These are phyloP conservation scores for Leptopilina myrica DNA, from an alignment of 2,888 invertebrate genomes.

Conservation along the genomic window DNA sequence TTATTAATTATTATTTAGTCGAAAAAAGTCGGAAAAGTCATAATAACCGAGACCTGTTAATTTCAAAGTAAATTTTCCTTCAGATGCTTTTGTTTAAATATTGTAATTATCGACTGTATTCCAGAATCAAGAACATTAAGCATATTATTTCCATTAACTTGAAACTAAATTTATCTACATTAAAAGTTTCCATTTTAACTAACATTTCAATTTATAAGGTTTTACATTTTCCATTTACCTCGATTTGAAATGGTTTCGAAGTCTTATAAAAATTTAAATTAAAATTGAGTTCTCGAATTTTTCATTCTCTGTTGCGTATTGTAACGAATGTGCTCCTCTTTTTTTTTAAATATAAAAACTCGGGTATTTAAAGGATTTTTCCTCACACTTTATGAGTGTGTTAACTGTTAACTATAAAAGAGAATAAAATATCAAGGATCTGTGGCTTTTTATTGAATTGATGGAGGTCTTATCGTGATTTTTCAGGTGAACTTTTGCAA, in stretches of 20 bases:
- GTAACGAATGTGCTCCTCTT: not conserved
- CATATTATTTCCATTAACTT: not conserved
- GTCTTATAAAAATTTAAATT: not conserved
- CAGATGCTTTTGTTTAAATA: not conserved
- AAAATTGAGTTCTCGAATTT: not conserved
- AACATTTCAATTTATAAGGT: slow-evolving; percentile 5
- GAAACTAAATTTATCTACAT: not conserved
- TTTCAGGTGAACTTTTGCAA: slow-evolving; percentile 84
- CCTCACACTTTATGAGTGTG: not conserved
- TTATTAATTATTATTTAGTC: no score
- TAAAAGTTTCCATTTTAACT: not conserved
- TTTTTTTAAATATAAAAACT: not conserved
- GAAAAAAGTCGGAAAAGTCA: no score
- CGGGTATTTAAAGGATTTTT: not conserved
- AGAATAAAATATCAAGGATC: not conserved
- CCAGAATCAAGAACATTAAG: slow-evolving; percentile 20
- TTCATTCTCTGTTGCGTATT: not conserved
- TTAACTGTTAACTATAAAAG: not conserved
- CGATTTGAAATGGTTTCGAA: not conserved
- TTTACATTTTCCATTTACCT: not conserved
- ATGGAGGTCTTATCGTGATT: not conserved
- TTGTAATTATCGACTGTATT: slow-evolving; percentile 18
- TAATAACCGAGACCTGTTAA: no score
- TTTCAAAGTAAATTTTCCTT: not conserved
- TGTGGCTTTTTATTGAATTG: slow-evolving; percentile 20